Evolutionary conservation across 2,888 invertebrate genomes (phyloP), one percentile per base, ranked within the genome.

Genomic region (Caenorhabditis imperialis): DNA sequence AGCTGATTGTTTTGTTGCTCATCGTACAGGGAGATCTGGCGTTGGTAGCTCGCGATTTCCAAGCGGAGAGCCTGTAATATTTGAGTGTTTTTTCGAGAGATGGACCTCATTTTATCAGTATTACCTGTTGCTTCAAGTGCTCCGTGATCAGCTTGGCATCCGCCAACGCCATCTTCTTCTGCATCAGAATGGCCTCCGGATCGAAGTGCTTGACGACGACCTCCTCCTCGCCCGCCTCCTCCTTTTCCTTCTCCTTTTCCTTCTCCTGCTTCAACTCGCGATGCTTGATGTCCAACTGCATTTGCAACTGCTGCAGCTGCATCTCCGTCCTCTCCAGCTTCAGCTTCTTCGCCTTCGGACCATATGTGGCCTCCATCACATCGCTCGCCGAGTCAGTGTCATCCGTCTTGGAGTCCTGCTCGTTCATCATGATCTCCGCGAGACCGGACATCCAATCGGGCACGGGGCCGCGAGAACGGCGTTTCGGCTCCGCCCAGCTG

Each of bases 371-470:
- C 23, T 73, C 73, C 73, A 73, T 73, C 30, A 67, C 61, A 10
- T 73, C 73, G 10, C 60, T 48, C n/a, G 73, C 62, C 37, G 54
- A 54, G 23, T 73, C 73, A 4, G 50, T 47, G 23, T 73, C 73
- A 2, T 73, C 73, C 2, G 25, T 16, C 8, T 60, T 53, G 16
- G 42, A 54, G 38, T 73, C 73, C 50, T 73, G 65, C 16, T 73
- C 73, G 33, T 25, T 65, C 67, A 73, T 73, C 73, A 73, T 73
- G n/a, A 73, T 73, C 20, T 73, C 65, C 18, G 73, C 73, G 16
- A 73, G 23, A 0, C 73, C 73, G 10, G 73, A 67, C 73, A 73
- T 73, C 73, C 73, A 73, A 38, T 73, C 65, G 1, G 73, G 73
- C 33, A 73, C 73, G 0, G 73, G 73, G 23, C 73, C 73, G 3